Conservation (phyloP, 2,113 vertebrate species). For the Rostratula benghalensis region DNA sequence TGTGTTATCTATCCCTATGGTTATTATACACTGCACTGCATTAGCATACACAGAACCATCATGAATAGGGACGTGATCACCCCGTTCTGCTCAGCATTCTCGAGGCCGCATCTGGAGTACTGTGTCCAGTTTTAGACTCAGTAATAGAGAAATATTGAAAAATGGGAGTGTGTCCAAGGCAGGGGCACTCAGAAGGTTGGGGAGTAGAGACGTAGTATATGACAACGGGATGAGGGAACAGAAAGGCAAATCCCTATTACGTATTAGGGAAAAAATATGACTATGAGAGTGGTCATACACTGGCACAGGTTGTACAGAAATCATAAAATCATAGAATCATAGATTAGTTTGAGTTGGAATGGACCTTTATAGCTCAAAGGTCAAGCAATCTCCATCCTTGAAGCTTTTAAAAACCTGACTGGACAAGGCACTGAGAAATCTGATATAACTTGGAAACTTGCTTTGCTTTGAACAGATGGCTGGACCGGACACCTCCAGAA, state of each 20-base stretch:
- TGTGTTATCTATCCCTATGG: neutral
- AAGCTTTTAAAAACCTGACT: neutral
- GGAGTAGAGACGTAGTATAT: accelerated
- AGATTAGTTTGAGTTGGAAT: neutral
- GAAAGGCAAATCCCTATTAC: neutral
- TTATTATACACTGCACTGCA: neutral
- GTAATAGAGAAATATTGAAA: neutral
- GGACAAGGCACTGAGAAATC: neutral
- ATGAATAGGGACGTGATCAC: neutral
- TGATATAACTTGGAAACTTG: neutral
- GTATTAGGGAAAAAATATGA: neutral
- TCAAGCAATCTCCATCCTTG: neutral
- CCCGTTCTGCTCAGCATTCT: neutral
- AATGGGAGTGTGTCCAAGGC: neutral
- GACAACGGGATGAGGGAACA: neutral
- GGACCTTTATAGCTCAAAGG: neutral
- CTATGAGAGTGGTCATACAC: neutral
- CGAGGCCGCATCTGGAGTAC: neutral
- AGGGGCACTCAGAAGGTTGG: neutral
- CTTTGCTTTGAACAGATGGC: neutral
- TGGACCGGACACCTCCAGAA: neutral
- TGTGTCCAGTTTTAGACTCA: neutral
- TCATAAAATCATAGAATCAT: neutral
- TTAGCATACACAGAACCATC: neutral
- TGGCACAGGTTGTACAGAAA: neutral